A percentile compares a stretch with the other conserved stretches of the same genome.
phyloP scores from a whole-genome alignment of 37 sponge, comb jelly and placozoan genomes.

The Spongia lamella region DNA sequence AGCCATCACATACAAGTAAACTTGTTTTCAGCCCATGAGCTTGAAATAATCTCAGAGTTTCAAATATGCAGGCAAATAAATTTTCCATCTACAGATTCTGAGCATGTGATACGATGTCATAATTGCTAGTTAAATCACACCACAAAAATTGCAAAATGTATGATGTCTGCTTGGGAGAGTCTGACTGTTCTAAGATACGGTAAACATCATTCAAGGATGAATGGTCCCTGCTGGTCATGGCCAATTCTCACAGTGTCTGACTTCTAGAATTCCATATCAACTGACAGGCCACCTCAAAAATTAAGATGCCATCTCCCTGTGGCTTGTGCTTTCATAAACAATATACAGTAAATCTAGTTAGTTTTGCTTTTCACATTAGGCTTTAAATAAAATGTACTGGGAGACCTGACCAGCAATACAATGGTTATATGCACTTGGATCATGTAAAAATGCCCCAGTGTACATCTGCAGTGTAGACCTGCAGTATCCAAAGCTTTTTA shows the following conservation, averaged over 20 bases:
- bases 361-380: no score
- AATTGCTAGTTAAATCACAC: slow-evolving; percentile 37
- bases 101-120: slow-evolving; percentile 31
- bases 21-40: not conserved
- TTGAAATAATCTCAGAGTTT: not conserved
- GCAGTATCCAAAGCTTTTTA: slow-evolving; percentile 8
- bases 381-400: no score
- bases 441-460: slow-evolving; percentile 9
- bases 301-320: no score
- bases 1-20: slow-evolving; percentile 10
- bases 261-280: not conserved
- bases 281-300: no score
- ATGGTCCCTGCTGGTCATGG: no score
- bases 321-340: no score
- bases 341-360: no score
- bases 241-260: not conserved
- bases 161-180: slow-evolving; percentile 15
- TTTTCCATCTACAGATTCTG: slow-evolving; percentile 2
- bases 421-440: not conserved
- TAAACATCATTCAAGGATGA: not conserved
- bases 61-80: slow-evolving; percentile 19
- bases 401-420: no score
- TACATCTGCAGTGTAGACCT: slow-evolving; percentile 5
- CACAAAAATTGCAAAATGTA: slow-evolving; percentile 51
- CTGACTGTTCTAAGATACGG: not conserved